A percentile compares a stretch with the other conserved stretches of the same genome.
phyloP scores from a whole-genome alignment of 2,888 invertebrate species.

The Crossocerus cetratus region DNA sequence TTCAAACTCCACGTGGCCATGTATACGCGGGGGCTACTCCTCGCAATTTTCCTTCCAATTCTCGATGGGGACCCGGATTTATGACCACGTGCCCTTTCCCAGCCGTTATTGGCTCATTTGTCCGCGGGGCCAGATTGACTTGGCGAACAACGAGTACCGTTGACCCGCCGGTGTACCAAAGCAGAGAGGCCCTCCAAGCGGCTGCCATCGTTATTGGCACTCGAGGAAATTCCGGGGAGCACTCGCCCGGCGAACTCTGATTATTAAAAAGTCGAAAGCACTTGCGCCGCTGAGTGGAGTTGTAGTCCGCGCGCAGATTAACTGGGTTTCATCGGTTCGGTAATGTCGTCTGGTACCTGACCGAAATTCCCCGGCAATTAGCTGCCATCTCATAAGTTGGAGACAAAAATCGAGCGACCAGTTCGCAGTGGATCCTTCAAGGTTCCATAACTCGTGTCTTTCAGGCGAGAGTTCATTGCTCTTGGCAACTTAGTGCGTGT shows the following conservation, averaged over 20 bases:
- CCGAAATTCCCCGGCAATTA: constrained; percentile 22
- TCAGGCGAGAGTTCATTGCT: background rate
- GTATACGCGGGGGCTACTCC: too few species aligned
- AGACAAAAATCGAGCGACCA: background rate
- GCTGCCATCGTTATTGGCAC: background rate
- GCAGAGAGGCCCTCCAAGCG: background rate
- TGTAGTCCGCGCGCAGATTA: background rate
- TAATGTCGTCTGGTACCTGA: constrained; percentile 27
- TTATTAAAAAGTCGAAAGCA: constrained; percentile 17
- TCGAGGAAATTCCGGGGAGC: background rate
- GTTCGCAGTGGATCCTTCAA: background rate
- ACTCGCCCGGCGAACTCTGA: background rate
- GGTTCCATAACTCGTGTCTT: background rate
- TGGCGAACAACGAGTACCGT: background rate
- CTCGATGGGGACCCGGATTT: background rate
- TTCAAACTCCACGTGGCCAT: background rate
- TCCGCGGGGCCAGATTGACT: background rate
- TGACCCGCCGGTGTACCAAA: background rate
- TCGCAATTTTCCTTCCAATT: background rate
- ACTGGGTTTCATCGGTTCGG: constrained; percentile 26
- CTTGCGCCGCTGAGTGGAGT: background rate
- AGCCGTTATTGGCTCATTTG: background rate
- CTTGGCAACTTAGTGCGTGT: background rate
- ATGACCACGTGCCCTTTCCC: background rate
- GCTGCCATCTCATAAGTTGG: background rate